These are phyloP conservation scores for Pycnonotus jocosus DNA, from an alignment of 2,113 vertebrate species.

Conservation along the genomic window DNA sequence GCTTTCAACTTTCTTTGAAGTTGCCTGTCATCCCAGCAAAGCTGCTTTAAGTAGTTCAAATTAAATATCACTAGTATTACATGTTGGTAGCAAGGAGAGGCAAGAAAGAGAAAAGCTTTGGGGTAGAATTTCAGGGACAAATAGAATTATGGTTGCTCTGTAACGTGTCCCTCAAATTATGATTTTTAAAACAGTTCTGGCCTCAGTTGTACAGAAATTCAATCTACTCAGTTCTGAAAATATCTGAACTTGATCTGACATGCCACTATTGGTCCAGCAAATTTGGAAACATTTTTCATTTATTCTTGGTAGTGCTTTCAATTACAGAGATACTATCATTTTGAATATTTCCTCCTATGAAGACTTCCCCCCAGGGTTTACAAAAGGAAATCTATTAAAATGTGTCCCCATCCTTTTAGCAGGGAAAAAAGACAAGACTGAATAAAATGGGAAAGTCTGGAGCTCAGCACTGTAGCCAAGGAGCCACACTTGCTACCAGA, in stretches of 20 bases:
- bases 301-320: conserved; percentile 35
- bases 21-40: conserved; percentile 21
- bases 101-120: neutral
- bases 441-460: neutral
- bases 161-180: neutral
- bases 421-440: neutral
- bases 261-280: neutral
- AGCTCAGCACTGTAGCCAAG: neutral
- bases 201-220: neutral
- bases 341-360: conserved; percentile 38
- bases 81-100: neutral
- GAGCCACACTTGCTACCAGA: neutral
- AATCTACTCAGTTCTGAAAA: neutral
- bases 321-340: conserved; percentile 46
- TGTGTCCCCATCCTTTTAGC: neutral
- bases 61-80: conserved; percentile 25
- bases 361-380: conserved; percentile 9
- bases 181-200: neutral
- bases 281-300: conserved; percentile 4
- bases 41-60: conserved; percentile 33
- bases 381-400: conserved; percentile 22
- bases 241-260: conserved; percentile 16
- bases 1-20: conserved; percentile 39
- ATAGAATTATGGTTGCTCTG: neutral
- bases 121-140: neutral